These are phyloP conservation scores for Herpetotheres cachinnans DNA, from an alignment of 2,113 vertebrate species.

Conservation along the genomic window DNA sequence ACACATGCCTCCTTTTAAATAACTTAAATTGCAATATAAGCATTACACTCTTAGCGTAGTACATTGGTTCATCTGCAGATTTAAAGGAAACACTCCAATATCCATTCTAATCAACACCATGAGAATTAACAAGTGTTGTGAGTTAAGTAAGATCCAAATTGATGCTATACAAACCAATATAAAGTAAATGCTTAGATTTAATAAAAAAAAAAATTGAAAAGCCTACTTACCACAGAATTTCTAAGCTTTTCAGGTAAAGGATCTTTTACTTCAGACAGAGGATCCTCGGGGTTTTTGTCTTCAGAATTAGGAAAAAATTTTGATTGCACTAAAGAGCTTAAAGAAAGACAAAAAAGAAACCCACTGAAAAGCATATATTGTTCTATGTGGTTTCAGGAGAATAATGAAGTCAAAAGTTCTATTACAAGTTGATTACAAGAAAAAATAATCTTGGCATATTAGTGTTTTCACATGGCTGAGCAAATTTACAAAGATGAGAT, in stretches of 20 bases:
- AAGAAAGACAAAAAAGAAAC: slow-evolving; percentile 2
- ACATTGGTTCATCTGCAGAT: background rate
- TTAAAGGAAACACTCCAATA: background rate
- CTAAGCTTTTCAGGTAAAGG: slow-evolving; percentile 94
- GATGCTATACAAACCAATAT: background rate
- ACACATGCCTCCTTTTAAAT: background rate
- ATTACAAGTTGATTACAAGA: background rate
- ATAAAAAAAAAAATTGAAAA: background rate
- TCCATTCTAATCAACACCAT: background rate
- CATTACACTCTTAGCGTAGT: background rate
- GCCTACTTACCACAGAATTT: slow-evolving; percentile 90
- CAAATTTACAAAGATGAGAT: background rate
- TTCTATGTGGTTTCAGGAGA: background rate
- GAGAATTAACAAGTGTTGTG: background rate
- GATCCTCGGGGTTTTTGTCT: slow-evolving; percentile 97
- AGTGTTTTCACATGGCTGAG: background rate
- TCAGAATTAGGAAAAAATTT: slow-evolving; percentile 92
- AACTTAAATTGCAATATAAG: background rate
- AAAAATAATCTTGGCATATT: background rate
- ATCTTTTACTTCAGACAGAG: slow-evolving; percentile 94
- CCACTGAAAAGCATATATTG: background rate
- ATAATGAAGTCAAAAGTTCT: background rate
- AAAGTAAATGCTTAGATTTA: background rate
- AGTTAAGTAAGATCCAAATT: background rate
- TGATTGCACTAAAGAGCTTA: slow-evolving; percentile 92